These are phyloP conservation scores for Mesoligia furuncula DNA, from an alignment of 2,888 invertebrate genomes.

Conservation along the genomic window DNA sequence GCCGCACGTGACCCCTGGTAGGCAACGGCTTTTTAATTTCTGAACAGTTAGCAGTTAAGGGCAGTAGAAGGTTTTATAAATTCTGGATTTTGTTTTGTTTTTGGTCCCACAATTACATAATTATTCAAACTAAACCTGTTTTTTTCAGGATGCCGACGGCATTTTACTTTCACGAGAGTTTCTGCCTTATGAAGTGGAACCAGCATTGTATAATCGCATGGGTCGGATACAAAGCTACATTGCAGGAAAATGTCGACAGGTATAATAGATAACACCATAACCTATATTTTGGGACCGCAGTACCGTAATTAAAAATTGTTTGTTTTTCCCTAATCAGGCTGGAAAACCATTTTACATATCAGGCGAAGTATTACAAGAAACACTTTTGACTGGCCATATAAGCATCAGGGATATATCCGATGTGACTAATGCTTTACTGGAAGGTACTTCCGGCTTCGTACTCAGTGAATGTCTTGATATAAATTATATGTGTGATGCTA, in stretches of 20 bases:
- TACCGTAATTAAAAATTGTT: neutral
- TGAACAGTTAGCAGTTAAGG: neutral
- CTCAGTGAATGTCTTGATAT: constrained; percentile 70
- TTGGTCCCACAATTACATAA: neutral
- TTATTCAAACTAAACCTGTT: too few species aligned
- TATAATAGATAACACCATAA: constrained; percentile 54
- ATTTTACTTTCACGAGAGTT: constrained; percentile 80
- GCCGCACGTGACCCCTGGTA: neutral
- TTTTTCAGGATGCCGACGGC: constrained; percentile 78
- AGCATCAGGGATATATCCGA: constrained; percentile 75
- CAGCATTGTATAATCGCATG: constrained; percentile 68
- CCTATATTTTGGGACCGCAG: neutral
- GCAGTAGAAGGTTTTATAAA: neutral
- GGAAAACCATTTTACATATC: constrained; percentile 82
- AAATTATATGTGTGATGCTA: constrained; percentile 65
- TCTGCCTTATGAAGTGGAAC: constrained; percentile 77
- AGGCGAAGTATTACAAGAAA: constrained; percentile 74
- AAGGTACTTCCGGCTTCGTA: constrained; percentile 81
- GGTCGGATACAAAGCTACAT: constrained; percentile 79
- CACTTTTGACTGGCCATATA: constrained; percentile 67
- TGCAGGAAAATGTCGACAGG: constrained; percentile 81
- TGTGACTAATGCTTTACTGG: constrained; percentile 77
- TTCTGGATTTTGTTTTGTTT: neutral
- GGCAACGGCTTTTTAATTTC: neutral
- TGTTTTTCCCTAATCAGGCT: constrained; percentile 65